These are phyloP conservation scores for Drosophila kanekoi DNA, from an alignment of 2,888 invertebrate genomes.

Conservation along the genomic window DNA sequence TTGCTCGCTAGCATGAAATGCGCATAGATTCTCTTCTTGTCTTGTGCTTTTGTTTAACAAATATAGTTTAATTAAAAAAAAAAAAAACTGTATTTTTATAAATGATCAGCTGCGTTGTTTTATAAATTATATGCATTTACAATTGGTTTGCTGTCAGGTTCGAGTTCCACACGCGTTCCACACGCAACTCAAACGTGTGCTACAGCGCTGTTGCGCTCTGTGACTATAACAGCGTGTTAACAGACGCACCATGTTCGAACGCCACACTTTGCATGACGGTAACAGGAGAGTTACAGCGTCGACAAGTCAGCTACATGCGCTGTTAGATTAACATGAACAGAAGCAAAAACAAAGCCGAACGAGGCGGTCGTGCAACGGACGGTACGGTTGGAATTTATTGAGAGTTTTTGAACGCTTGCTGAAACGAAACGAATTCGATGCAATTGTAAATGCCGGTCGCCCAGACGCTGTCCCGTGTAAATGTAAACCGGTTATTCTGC, in stretches of 20 bases:
- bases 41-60: neutral
- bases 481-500: constrained; percentile 52
- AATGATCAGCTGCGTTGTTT: too few relatives aligned
- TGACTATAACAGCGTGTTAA: constrained; percentile 33
- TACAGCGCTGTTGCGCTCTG: neutral
- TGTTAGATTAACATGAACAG: constrained; percentile 45
- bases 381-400: constrained; percentile 40
- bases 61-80: neutral
- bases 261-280: constrained; percentile 24
- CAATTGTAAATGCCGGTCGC: constrained; percentile 57
- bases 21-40: neutral
- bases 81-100: too few relatives aligned
- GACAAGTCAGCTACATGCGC: constrained; percentile 10
- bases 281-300: constrained; percentile 18
- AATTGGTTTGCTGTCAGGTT: constrained; percentile 11
- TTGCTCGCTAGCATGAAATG: neutral
- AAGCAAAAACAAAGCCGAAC: constrained; percentile 61
- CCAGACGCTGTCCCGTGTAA: constrained; percentile 35
- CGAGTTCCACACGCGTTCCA: constrained; percentile 54
- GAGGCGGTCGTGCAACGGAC: constrained; percentile 59
- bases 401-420: constrained; percentile 28
- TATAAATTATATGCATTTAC: neutral
- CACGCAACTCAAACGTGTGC: constrained; percentile 48
- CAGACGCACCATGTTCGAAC: constrained; percentile 32
- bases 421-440: constrained; percentile 48